Evolutionary conservation across 2,113 vertebrate genomes (phyloP).

Genomic region (Peromyscus polionotus): DNA sequence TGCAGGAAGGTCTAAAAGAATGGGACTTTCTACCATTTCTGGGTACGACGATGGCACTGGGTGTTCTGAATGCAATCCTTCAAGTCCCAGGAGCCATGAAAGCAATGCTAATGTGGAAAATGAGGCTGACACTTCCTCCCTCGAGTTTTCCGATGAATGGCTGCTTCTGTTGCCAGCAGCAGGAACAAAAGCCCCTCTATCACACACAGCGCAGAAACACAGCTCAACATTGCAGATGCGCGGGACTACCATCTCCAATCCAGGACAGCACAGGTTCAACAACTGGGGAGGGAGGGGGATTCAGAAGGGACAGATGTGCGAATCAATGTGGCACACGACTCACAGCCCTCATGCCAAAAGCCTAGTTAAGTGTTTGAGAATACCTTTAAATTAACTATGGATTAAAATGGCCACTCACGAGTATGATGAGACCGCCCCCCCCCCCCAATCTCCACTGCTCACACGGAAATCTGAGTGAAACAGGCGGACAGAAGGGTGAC

Average conservation of each 20-base stretch:
- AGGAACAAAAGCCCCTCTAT: conserved; percentile 53
- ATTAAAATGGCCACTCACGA: background rate
- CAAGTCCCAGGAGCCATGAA: background rate
- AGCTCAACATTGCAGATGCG: background rate
- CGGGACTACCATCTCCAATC: background rate
- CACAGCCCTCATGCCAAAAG: background rate
- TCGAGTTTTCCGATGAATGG: conserved; percentile 45
- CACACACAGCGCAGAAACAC: background rate
- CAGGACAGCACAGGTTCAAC: background rate
- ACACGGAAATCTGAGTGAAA: background rate
- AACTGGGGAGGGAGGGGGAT: background rate
- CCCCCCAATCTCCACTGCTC: background rate
- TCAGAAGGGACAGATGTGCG: rapidly evolving
- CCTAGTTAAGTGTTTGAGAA: background rate
- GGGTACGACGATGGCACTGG: conserved; percentile 49
- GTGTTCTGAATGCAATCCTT: conserved; percentile 46
- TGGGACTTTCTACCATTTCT: background rate
- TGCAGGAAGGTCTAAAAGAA: conserved; percentile 41
- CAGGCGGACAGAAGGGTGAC: background rate
- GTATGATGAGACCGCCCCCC: background rate
- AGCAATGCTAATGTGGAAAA: conserved; percentile 68
- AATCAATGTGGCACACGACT: background rate
- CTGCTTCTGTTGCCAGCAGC: conserved; percentile 24
- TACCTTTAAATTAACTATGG: background rate
- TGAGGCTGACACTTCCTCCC: conserved; percentile 13